Evolutionary conservation across 2,888 invertebrate genomes (phyloP).

Genomic region (Yponomeuta plumbellus): DNA sequence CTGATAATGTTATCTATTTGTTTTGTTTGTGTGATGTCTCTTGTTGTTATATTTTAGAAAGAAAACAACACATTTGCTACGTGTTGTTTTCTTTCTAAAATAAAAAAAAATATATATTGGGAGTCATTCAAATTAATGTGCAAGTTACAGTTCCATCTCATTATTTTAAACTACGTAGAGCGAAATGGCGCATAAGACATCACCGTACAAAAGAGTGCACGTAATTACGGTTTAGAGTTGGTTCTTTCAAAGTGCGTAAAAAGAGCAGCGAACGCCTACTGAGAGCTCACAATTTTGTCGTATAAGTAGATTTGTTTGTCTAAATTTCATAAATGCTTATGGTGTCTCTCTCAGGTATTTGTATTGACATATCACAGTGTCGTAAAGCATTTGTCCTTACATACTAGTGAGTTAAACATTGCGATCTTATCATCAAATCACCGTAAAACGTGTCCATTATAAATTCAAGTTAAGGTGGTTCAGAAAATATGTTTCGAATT

Average conservation of each 20-base stretch:
- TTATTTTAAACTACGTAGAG: no score
- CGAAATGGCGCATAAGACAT: no score
- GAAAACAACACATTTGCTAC: no score
- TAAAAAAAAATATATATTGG: no score
- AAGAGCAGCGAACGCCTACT: constrained; percentile 7
- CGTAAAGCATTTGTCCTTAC: constrained; percentile 74
- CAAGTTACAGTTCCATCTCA: no score
- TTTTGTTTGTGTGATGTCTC: no score
- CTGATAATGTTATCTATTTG: no score
- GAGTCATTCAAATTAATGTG: no score
- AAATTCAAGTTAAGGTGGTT: constrained; percentile 61
- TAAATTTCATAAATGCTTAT: constrained; percentile 43
- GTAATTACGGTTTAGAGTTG: neutral
- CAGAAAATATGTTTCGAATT: constrained; percentile 65
- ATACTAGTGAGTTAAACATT: constrained; percentile 72
- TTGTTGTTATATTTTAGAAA: no score
- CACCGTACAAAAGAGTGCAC: no score
- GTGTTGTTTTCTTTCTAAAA: no score
- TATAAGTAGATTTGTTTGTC: constrained; percentile 24
- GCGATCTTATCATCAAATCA: constrained; percentile 71
- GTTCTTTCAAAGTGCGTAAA: neutral
- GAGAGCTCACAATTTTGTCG: constrained; percentile 6
- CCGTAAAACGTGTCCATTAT: constrained; percentile 64
- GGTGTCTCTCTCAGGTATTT: constrained; percentile 58
- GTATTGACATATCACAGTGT: constrained; percentile 68